Base-by-base conservation (phyloP, 2,888 invertebrate genomes). In the Scaptomyza reducta region DNA sequence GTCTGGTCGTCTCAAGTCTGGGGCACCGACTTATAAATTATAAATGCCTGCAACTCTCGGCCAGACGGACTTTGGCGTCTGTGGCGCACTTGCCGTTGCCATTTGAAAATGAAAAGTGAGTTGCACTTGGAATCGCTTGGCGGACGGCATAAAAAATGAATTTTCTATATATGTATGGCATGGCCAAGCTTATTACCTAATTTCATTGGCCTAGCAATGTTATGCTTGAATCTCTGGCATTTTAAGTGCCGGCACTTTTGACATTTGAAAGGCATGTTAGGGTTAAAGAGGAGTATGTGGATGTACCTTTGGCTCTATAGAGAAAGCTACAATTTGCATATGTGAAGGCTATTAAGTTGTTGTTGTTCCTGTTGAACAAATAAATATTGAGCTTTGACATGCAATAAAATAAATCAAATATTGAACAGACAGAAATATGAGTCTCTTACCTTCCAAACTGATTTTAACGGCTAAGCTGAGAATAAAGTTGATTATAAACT, bases 21-120 rank as follows among this genome's bases (percentile, higher is more conserved):
- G 51, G 73, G 71, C 69, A 62, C 68, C 67, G 70, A 66, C 71
- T 80, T 87, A 85, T 87, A 85, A 85, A 85, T 86, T 87, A 85
- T 87, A 74, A 74, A 63, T 68, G 74, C 70, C 67, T 63, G 50
- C 44, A 72, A 60, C 65, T 40, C 49, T 49, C 46, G 46, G 40
- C 25, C 53, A 31, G 40, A 67, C 56, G 33, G 53, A 61, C 68
- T 31, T 31, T 46, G 59, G 54, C 49, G 65, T 66, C 60, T 70
- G 86, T 61, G 71, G 69, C 77, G 83, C 85, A 85, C 87, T 87
- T 87, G 85, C 85, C 77, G 72, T 83, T 77, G 85, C 86, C 87
- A 79, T 80, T 87, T 87, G 79, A 62, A 83, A 87, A 87, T 83
- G 83, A 81, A 83, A 85, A 85, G 85, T 85, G 83, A 80, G 76